Conservation (phyloP, 2,113 vertebrate species). For the Helogale parvula region DNA sequence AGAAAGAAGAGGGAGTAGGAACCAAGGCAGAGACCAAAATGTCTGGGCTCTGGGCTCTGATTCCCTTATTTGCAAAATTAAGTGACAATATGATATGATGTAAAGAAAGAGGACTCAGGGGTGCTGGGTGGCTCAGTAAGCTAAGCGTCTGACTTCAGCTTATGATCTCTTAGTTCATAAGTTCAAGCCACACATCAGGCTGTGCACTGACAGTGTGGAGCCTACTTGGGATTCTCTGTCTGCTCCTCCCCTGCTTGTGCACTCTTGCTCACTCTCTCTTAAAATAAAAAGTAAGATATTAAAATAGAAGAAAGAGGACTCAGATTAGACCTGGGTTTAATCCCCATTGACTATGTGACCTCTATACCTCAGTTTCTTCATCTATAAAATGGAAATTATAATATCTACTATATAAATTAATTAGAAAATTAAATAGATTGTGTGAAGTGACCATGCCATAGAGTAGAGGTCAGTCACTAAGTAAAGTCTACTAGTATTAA, state of each 20-base stretch:
- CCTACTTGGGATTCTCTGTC: too few relatives aligned
- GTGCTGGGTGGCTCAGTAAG: too few relatives aligned
- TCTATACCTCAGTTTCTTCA: not conserved
- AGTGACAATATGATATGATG: not conserved
- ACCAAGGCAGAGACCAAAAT: not conserved
- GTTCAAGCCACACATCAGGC: too few relatives aligned
- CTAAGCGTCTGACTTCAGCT: too few relatives aligned
- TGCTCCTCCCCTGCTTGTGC: too few relatives aligned
- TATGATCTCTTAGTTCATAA: too few relatives aligned
- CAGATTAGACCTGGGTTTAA: not conserved
- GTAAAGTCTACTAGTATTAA: not conserved
- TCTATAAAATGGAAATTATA: conserved; percentile 19
- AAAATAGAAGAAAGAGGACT: not conserved
- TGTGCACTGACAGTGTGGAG: too few relatives aligned
- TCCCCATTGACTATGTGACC: not conserved
- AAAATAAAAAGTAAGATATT: too few relatives aligned
- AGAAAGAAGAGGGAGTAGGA: not conserved
- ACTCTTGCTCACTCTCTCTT: too few relatives aligned
- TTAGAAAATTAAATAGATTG: conserved; percentile 28
- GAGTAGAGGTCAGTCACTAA: not conserved
- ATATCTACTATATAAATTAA: not conserved
- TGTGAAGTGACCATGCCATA: not conserved
- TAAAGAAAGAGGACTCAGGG: not conserved
- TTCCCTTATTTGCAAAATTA: conserved; percentile 30
- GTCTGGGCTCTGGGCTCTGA: not conserved